Percentiles rank a stretch among this genome's conserved stretches.
phyloP scores from a whole-genome alignment of 1,140 invertebrate species.

The Luehdorfia chinensis region DNA sequence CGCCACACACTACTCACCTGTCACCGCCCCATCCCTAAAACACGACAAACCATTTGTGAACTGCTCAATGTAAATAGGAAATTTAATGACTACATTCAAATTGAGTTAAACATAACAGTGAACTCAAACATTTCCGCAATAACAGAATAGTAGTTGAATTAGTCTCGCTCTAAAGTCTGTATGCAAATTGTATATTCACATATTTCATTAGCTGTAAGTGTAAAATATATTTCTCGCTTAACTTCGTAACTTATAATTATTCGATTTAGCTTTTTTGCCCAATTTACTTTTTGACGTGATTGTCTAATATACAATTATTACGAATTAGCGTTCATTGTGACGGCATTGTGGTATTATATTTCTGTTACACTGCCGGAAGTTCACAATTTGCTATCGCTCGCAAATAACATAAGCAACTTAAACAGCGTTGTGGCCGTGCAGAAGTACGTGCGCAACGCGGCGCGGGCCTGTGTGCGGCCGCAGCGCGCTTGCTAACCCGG shows the following conservation, averaged over 20 bases:
- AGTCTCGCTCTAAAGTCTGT: conserved; percentile 10
- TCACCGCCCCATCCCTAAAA: too few species aligned
- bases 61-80: too few species aligned
- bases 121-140: not conserved
- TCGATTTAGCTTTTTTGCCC: not conserved
- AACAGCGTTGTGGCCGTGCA: too few species aligned
- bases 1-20: too few species aligned
- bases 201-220: not conserved
- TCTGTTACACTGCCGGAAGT: too few species aligned
- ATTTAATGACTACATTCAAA: too few species aligned
- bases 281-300: not conserved
- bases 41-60: too few species aligned
- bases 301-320: not conserved
- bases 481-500: conserved; percentile 69
- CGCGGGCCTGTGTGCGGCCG: conserved; percentile 48
- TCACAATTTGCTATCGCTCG: conserved; percentile 1
- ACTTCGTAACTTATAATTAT: not conserved
- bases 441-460: too few species aligned
- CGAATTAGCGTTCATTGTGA: not conserved
- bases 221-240: not conserved
- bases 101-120: conserved; percentile 6
- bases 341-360: not conserved
- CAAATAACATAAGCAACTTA: conserved; percentile 17
- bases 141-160: too few species aligned
- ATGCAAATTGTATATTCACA: conserved; percentile 1